Base-by-base conservation (phyloP, 2,113 vertebrate species). In the Phoxinus phoxinus region DNA sequence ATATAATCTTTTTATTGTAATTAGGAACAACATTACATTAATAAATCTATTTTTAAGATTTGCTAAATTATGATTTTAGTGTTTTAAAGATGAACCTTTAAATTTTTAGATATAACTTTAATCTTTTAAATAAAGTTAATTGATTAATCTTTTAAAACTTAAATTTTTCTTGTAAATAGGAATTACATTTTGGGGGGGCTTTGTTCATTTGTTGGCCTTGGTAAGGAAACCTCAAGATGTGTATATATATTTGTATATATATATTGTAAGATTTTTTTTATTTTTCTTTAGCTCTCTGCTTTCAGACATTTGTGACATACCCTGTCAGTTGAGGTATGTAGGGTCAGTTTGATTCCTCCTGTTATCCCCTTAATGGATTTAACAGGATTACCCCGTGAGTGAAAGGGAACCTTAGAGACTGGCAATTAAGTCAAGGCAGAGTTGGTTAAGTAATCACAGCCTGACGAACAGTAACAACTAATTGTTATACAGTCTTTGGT, bases 361-460 rank as follows among this genome's bases (percentile, higher is more conserved):
- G 46, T 91, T 90, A 94, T 92, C 91, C 71, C 63, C 30, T 94
- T 90, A 92, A 3, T 48, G 86, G 91, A 91, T 92, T 83, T 84
- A 79, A 76, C 4, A 21, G 86, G 91, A 92, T 94, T 92, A 92
- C 65, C 77, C 67, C 46, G 13, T 19, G 11, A 12, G 76, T 83
- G 84, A 83, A 76, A 53, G 65, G 32, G 15, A 81, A 51, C 61
- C 56, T 79, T 51, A 15, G n/a, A 83, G 76, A 80, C 80, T 71
- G 74, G 80, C 58, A 51, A 69, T 56, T 73, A 85, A 80, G 85
- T 78, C 74, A 59, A 74, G 84, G 79, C 56, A 32, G 32, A 41
- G 79, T 27, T 53, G n/a, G 56, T 90, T 85, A 84, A 13, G 63
- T 86, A 79, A 82, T 78, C 30, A 61, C 27, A 46, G 15, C 13